Evolutionary conservation across 2,888 invertebrate genomes (phyloP).

Genomic region (Callinectes sapidus): DNA sequence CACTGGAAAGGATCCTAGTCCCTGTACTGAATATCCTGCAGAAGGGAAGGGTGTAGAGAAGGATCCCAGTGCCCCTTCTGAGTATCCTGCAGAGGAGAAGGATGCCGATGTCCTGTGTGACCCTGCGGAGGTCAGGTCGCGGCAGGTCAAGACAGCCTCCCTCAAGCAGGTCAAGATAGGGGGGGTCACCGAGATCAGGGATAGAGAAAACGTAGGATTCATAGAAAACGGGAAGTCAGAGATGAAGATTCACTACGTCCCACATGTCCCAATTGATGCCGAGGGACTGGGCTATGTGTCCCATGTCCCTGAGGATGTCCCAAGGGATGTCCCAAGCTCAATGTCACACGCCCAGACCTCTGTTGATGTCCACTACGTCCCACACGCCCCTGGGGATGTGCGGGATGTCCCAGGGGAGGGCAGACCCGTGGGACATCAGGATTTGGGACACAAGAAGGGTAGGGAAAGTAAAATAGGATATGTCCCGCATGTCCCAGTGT

Average conservation of each 20-base stretch:
- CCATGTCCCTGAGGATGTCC: conserved; percentile 18
- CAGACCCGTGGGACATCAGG: not conserved
- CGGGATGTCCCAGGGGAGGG: not conserved
- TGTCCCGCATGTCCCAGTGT: not conserved
- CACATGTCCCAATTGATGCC: conserved; percentile 50
- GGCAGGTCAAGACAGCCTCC: not conserved
- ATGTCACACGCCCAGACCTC: not conserved
- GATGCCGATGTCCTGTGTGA: not conserved
- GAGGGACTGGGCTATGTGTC: conserved; percentile 17
- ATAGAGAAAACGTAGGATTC: no score
- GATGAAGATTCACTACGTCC: no score
- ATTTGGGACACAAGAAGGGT: not conserved
- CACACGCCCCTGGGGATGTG: not conserved
- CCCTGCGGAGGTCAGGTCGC: not conserved
- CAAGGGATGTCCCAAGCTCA: no score
- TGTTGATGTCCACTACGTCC: not conserved
- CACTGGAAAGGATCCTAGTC: no score
- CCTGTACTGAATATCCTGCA: not conserved
- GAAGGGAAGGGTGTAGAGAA: not conserved
- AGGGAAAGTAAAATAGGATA: not conserved
- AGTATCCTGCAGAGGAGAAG: not conserved
- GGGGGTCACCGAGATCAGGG: not conserved
- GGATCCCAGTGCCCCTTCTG: not conserved
- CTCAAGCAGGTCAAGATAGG: conserved; percentile 6
- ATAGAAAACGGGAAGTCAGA: no score